Evolutionary conservation across 2,888 invertebrate species (phyloP).

Genomic region (Drosophila siamana): DNA sequence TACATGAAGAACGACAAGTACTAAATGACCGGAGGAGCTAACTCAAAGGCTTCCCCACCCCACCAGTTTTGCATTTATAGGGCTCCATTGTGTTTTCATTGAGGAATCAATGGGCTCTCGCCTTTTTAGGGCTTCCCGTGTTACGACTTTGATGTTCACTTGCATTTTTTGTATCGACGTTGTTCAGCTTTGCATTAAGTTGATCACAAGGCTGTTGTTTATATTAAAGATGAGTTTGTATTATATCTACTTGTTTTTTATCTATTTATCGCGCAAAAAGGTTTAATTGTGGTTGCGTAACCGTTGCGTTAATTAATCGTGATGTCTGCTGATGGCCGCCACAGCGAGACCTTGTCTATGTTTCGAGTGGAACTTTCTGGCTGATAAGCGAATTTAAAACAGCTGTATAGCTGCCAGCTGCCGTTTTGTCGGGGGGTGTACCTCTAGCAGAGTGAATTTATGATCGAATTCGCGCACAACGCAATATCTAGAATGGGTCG

Average conservation of each 20-base stretch:
- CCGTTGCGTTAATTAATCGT: slow-evolving; percentile 2
- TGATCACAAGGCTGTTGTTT: slow-evolving; percentile 20
- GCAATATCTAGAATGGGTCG: slow-evolving; percentile 37
- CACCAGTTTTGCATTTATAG: slow-evolving; percentile 82
- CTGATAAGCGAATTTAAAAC: slow-evolving; percentile 52
- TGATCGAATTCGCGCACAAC: neutral
- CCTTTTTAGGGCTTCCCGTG: slow-evolving; percentile 37
- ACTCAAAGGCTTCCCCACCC: slow-evolving; percentile 8
- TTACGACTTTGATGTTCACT: slow-evolving; percentile 26
- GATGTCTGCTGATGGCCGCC: neutral
- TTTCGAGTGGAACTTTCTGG: slow-evolving; percentile 7
- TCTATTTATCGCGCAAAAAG: slow-evolving; percentile 17
- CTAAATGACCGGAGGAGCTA: slow-evolving; percentile 18
- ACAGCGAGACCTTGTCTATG: neutral
- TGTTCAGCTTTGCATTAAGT: neutral
- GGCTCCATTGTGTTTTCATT: slow-evolving; percentile 45
- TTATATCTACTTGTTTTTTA: slow-evolving; percentile 21
- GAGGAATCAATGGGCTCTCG: slow-evolving; percentile 17
- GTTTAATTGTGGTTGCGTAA: slow-evolving; percentile 43
- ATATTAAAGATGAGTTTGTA: slow-evolving; percentile 51
- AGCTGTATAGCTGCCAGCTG: slow-evolving; percentile 6
- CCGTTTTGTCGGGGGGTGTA: neutral
- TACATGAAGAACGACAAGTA: slow-evolving; percentile 89
- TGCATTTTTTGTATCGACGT: slow-evolving; percentile 1
- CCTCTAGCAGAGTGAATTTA: slow-evolving; percentile 6